A percentile compares a stretch with the other conserved stretches of the same genome.
These are phyloP conservation scores for Matsumyia berberina DNA, from an alignment of 2,888 invertebrate species.

Conservation along the genomic window DNA sequence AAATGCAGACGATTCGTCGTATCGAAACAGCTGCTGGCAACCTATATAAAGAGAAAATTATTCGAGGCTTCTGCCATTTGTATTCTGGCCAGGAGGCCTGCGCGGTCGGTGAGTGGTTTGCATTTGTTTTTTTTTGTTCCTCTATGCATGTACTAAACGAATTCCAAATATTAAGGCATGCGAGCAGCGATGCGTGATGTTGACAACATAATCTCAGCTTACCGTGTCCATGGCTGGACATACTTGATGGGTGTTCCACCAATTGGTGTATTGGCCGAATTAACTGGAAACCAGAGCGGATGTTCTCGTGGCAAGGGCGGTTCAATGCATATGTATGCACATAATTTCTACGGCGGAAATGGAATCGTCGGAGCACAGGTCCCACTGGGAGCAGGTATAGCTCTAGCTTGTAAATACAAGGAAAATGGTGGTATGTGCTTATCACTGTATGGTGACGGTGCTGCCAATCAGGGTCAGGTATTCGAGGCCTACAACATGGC, in stretches of 20 bases:
- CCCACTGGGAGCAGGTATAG: slow-evolving; percentile 96
- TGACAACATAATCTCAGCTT: slow-evolving; percentile 97
- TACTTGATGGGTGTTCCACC: slow-evolving; percentile 93
- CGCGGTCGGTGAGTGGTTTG: slow-evolving; percentile 78
- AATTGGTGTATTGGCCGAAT: slow-evolving; percentile 92
- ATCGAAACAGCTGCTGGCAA: slow-evolving; percentile 97
- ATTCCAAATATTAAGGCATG: slow-evolving; percentile 87
- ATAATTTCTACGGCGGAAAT: slow-evolving; percentile 98
- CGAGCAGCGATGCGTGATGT: slow-evolving; percentile 90
- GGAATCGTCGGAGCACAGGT: slow-evolving; percentile 99
- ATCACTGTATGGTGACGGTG: slow-evolving; percentile 95
- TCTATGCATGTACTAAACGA: background rate
- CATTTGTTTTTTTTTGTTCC: background rate
- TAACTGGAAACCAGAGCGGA: slow-evolving; percentile 93
- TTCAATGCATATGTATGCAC: slow-evolving; percentile 98
- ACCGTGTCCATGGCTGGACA: slow-evolving; percentile 98
- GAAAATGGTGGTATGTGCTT: slow-evolving; percentile 93
- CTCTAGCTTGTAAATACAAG: slow-evolving; percentile 93
- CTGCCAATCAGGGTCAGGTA: slow-evolving; percentile 95
- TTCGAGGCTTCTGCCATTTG: slow-evolving; percentile 98
- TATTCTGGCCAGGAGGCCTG: slow-evolving; percentile 94
- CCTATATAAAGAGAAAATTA: slow-evolving; percentile 96
- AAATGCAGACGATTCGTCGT: slow-evolving; percentile 92
- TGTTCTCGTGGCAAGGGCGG: slow-evolving; percentile 99
- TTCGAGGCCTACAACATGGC: slow-evolving; percentile 96